A percentile compares a stretch with the other conserved stretches of the same genome.
Evolutionary conservation across 2,888 invertebrate genomes (phyloP).

Genomic region (Erynnis tages): DNA sequence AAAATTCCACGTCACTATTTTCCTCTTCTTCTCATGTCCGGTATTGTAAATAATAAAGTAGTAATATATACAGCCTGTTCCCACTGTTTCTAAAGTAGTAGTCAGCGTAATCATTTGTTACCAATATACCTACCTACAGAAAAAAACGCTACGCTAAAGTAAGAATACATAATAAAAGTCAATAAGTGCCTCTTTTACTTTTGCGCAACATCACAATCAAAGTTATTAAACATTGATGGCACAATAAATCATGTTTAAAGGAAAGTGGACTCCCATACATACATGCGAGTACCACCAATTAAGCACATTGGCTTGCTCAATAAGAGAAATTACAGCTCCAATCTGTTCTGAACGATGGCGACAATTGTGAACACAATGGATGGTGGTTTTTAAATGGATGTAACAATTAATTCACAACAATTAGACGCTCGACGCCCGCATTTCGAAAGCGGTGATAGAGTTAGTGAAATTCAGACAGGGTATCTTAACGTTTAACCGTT

Average conservation of each 20-base stretch:
- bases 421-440: conserved; percentile 78
- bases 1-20: no score
- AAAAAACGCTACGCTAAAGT: no score
- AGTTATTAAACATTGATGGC: background rate
- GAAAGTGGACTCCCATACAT: background rate
- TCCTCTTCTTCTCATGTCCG: no score
- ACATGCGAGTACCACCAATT: conserved; percentile 47
- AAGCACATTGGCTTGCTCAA: conserved; percentile 56
- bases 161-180: no score
- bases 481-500: no score
- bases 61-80: no score
- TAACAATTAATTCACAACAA: conserved; percentile 81
- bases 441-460: conserved; percentile 56
- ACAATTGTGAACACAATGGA: conserved; percentile 71
- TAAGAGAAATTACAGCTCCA: conserved; percentile 64
- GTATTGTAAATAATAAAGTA: no score
- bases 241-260: conserved; percentile 11
- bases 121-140: no score
- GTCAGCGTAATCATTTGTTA: no score
- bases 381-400: conserved; percentile 80
- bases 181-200: no score
- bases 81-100: no score
- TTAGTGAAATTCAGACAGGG: conserved; percentile 25
- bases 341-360: conserved; percentile 65
- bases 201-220: no score